Evolutionary conservation across 2,888 invertebrate genomes (phyloP).

Genomic region (Auanema sp.): DNA sequence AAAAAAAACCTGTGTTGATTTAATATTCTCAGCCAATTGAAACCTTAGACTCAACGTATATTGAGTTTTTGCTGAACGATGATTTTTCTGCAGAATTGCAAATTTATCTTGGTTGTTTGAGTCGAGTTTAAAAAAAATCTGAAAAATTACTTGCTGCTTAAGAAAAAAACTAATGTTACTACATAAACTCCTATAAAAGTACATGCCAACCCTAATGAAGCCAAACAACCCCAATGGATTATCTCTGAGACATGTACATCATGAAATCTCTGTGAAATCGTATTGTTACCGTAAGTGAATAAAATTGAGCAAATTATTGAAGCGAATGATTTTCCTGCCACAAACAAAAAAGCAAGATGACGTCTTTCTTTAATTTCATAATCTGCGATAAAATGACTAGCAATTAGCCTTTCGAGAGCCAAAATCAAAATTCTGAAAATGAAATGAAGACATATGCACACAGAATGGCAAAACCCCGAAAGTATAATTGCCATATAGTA

Average conservation of each 20-base stretch:
- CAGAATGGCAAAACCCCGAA: slow-evolving; percentile 4
- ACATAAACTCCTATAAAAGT: not conserved
- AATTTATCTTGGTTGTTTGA: slow-evolving; percentile 3
- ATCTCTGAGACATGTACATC: slow-evolving; percentile 6
- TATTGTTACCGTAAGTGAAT: slow-evolving; percentile 12
- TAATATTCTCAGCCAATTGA: slow-evolving; percentile 17
- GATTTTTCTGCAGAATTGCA: slow-evolving; percentile 5
- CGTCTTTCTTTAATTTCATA: slow-evolving; percentile 10
- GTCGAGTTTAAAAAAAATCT: slow-evolving; percentile 5
- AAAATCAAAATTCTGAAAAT: slow-evolving; percentile 9
- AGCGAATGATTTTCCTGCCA: slow-evolving; percentile 2
- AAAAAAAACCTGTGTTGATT: slow-evolving; percentile 13
- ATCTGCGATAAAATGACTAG: slow-evolving; percentile 11
- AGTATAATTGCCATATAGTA: slow-evolving; percentile 13
- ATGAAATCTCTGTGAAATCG: not conserved
- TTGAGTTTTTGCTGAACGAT: not conserved
- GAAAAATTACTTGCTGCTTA: too few species aligned
- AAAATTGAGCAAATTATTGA: not conserved
- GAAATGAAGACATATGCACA: too few species aligned
- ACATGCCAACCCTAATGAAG: not conserved
- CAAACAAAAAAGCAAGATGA: slow-evolving; percentile 7
- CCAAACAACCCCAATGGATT: slow-evolving; percentile 6
- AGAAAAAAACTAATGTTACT: too few species aligned
- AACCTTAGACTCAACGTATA: slow-evolving; percentile 18
- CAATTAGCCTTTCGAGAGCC: slow-evolving; percentile 7